These are phyloP conservation scores for Teleogryllus oceanicus DNA, from an alignment of 2,888 invertebrate genomes.

Conservation along the genomic window DNA sequence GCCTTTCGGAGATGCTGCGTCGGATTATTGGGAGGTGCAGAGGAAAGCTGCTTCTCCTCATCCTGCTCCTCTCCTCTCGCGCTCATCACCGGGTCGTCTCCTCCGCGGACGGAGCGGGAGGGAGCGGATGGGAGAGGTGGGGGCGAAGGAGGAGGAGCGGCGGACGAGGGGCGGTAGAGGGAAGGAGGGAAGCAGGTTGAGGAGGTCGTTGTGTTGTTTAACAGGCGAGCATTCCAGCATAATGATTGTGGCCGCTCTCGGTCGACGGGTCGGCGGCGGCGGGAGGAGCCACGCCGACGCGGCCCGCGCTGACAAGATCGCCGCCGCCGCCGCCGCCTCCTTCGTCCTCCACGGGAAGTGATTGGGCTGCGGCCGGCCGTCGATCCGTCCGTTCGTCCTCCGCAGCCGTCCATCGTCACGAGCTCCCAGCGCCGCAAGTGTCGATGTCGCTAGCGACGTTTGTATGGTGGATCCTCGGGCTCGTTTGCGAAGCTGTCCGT, in stretches of 20 bases:
- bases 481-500: no score
- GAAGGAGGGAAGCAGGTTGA: slow-evolving; percentile 23
- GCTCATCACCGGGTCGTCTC: neutral
- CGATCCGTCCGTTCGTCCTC: no score
- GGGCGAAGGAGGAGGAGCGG: slow-evolving; percentile 9
- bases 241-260: slow-evolving; percentile 29
- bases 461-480: no score
- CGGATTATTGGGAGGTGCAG: neutral
- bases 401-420: no score
- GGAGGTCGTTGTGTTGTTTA: slow-evolving; percentile 24
- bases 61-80: neutral
- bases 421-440: no score
- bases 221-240: slow-evolving; percentile 34
- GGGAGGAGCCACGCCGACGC: no score
- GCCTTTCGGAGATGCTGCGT: slow-evolving; percentile 18
- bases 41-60: neutral
- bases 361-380: no score
- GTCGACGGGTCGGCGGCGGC: neutral
- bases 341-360: no score
- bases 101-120: neutral
- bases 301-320: slow-evolving; percentile 29
- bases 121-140: neutral
- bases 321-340: no score
- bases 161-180: neutral
- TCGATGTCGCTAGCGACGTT: no score